Evolutionary conservation across 37 sponge, comb jelly and placozoan species (phyloP).

Genomic region (Halichondria panicea): DNA sequence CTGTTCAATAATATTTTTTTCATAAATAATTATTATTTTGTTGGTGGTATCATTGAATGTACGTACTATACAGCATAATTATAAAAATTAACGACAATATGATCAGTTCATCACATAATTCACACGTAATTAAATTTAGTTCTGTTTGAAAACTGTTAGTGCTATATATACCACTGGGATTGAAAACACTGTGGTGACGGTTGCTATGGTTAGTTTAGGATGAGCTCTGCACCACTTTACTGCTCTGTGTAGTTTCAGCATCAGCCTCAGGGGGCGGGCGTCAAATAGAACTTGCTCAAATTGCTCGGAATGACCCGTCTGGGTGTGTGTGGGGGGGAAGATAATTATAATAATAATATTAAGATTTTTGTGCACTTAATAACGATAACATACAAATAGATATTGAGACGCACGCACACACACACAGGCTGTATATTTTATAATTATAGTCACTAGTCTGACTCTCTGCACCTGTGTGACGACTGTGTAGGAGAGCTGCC

Average conservation of each 20-base stretch:
- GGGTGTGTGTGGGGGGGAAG: not conserved
- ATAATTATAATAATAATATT: not conserved
- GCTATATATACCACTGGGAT: not conserved
- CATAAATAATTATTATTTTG: not conserved
- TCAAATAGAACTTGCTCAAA: slow-evolving; percentile 71
- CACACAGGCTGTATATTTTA: not conserved
- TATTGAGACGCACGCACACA: not conserved
- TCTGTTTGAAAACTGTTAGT: not conserved
- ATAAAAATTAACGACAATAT: not conserved
- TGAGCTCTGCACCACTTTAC: slow-evolving; percentile 9
- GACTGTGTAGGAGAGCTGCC: slow-evolving; percentile 64
- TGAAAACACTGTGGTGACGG: not conserved
- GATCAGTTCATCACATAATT: too few species aligned
- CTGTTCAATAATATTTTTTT: too few species aligned
- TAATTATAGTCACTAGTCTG: not conserved
- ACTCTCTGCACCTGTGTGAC: slow-evolving; percentile 43
- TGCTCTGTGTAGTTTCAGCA: slow-evolving; percentile 11
- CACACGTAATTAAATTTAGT: not conserved
- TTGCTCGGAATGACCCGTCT: slow-evolving; percentile 62
- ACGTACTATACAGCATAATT: not conserved
- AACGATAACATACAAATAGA: not conserved
- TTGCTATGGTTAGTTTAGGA: not conserved
- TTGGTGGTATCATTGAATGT: not conserved
- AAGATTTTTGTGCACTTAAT: not conserved
- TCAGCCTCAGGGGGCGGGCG: slow-evolving; percentile 37